Evolutionary conservation across 2,113 vertebrate genomes (phyloP).

Genomic region (Xenopus borealis): DNA sequence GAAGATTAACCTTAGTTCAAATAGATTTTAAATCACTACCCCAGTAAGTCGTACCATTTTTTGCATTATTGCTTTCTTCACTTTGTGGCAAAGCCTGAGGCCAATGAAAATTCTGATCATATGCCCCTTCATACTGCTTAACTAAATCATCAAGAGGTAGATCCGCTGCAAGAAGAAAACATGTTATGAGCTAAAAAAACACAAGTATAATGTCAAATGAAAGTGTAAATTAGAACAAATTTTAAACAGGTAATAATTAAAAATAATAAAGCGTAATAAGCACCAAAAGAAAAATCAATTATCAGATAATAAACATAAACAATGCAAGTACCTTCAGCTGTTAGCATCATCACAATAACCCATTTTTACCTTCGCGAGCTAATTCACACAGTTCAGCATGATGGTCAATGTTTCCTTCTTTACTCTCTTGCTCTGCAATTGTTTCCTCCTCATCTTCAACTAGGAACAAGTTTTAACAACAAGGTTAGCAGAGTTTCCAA

Average conservation of each 20-base stretch:
- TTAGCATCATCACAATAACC: no score
- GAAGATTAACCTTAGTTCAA: background rate
- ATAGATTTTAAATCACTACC: background rate
- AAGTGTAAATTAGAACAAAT: no score
- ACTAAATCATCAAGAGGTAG: slow-evolving; percentile 81
- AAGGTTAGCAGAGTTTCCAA: background rate
- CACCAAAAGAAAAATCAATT: no score
- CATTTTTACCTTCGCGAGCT: slow-evolving; percentile 62
- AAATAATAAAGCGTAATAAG: no score
- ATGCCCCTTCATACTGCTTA: slow-evolving; percentile 90
- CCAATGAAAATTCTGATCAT: slow-evolving; percentile 84
- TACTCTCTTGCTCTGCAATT: slow-evolving; percentile 83
- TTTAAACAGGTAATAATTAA: no score
- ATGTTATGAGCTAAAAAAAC: slow-evolving; percentile 12
- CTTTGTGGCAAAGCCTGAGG: slow-evolving; percentile 71
- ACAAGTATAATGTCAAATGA: no score
- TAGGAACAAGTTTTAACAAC: slow-evolving; percentile 30
- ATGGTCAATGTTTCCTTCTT: slow-evolving; percentile 77
- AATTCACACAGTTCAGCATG: slow-evolving; percentile 76
- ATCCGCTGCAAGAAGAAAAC: slow-evolving; percentile 69
- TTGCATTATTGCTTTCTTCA: slow-evolving; percentile 76
- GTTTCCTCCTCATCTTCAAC: slow-evolving; percentile 83
- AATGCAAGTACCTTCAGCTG: no score
- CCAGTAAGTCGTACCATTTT: slow-evolving; percentile 63
- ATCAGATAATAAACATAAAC: no score